Percentiles rank a stretch among this genome's conserved stretches.
phyloP scores from a whole-genome alignment of 2,113 vertebrate species.

The Lepisosteus oculatus region DNA sequence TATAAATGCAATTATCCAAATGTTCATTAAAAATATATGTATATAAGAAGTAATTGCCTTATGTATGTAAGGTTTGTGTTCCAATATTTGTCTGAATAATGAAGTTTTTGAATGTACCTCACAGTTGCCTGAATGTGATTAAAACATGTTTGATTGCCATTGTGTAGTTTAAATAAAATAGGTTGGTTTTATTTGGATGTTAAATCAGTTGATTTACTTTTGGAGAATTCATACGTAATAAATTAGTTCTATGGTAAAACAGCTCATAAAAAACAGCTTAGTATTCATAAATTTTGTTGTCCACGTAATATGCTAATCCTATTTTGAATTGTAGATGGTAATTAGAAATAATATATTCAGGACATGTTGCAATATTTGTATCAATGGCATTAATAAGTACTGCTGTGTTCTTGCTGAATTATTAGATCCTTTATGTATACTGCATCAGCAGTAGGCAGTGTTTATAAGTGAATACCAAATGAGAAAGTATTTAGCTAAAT shows the following conservation, averaged over 20 bases:
- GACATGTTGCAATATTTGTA: conserved; percentile 55
- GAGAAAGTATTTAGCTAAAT: conserved; percentile 30
- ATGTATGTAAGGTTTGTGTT: too few species aligned
- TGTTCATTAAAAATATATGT: too few species aligned
- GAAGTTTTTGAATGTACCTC: too few species aligned
- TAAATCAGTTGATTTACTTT: too few species aligned
- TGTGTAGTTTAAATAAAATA: too few species aligned
- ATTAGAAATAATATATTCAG: conserved; percentile 60
- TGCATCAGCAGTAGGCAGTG: too few species aligned
- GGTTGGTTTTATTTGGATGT: too few species aligned
- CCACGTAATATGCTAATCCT: conserved; percentile 59
- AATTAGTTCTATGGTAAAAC: conserved; percentile 57
- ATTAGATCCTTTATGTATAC: conserved; percentile 29
- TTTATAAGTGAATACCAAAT: conserved; percentile 13
- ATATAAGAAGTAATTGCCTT: too few species aligned
- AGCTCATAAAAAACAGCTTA: conserved; percentile 41
- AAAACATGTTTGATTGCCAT: too few species aligned
- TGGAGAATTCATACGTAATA: conserved; percentile 66
- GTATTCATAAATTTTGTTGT: conserved; percentile 51
- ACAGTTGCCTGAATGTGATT: too few species aligned
- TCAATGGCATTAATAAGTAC: conserved; percentile 52
- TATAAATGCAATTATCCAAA: too few species aligned
- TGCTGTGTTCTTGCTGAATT: conserved; percentile 23
- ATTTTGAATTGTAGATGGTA: conserved; percentile 41
- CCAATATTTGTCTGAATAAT: too few species aligned